These are phyloP conservation scores for Enhydra lutris DNA, from an alignment of 2,113 vertebrate species.

Conservation along the genomic window DNA sequence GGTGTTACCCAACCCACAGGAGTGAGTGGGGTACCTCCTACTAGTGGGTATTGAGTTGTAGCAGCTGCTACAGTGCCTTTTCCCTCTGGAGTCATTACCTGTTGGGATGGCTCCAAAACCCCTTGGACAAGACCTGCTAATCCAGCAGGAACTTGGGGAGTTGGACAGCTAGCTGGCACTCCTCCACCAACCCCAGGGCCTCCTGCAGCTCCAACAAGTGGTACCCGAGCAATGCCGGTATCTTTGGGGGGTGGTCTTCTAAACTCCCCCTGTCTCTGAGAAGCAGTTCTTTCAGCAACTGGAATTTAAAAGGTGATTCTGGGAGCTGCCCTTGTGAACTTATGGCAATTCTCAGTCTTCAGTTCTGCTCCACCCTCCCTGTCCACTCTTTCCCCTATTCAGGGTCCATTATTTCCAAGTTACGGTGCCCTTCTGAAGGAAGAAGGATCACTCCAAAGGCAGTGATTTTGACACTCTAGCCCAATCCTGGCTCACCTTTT, in stretches of 20 bases:
- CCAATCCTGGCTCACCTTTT: not conserved
- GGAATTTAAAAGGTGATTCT: not conserved
- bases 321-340: not conserved
- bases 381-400: not conserved
- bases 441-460: not conserved
- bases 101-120: not conserved
- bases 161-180: not conserved
- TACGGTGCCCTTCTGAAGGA: not conserved
- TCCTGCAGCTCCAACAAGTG: not conserved
- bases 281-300: not conserved
- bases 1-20: not conserved
- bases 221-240: not conserved
- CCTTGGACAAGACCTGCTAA: not conserved
- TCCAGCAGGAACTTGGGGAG: not conserved
- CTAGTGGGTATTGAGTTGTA: not conserved
- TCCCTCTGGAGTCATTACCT: not conserved
- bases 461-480: not conserved
- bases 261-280: not conserved
- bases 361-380: not conserved
- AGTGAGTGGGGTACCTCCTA: not conserved
- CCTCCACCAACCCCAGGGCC: not conserved
- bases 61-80: not conserved
- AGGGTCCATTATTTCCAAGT: not conserved
- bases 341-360: not conserved
- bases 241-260: constrained; percentile 88